These are phyloP conservation scores for Pimpla rufipes DNA, from an alignment of 2,888 invertebrate species.

Conservation along the genomic window DNA sequence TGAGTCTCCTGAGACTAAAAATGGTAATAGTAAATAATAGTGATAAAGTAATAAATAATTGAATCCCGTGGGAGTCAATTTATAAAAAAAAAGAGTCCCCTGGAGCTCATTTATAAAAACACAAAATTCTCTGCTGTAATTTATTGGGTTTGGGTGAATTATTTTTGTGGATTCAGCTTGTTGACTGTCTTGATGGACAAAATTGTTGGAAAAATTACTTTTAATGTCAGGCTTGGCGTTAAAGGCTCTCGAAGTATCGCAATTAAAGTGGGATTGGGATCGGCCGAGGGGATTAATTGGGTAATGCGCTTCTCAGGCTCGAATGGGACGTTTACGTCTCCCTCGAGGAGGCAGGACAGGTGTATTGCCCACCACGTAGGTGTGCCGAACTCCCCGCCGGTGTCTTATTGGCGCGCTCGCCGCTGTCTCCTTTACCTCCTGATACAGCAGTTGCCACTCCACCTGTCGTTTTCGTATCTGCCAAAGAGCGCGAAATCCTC, in stretches of 20 bases:
- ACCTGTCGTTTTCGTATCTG: slow-evolving; percentile 53
- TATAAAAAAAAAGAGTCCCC: no score
- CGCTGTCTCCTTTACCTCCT: slow-evolving; percentile 12
- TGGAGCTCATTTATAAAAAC: no score
- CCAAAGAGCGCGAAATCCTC: slow-evolving; percentile 47
- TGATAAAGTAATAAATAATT: no score
- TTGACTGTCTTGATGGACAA: not conserved
- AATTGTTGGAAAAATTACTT: not conserved
- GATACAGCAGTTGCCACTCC: slow-evolving; percentile 45
- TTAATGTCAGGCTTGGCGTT: slow-evolving; percentile 19
- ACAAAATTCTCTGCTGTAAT: no score
- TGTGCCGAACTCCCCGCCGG: slow-evolving; percentile 18
- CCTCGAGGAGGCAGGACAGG: slow-evolving; percentile 43
- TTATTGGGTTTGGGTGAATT: no score
- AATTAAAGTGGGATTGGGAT: slow-evolving; percentile 30
- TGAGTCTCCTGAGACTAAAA: no score
- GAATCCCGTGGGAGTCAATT: no score
- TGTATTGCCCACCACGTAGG: slow-evolving; percentile 27
- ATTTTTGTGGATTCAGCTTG: no score
- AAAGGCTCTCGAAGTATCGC: slow-evolving; percentile 28
- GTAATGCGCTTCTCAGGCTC: slow-evolving; percentile 34
- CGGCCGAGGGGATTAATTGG: slow-evolving; percentile 28
- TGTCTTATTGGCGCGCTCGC: slow-evolving; percentile 40
- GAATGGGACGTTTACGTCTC: slow-evolving; percentile 30
- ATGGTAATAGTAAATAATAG: no score